These are phyloP conservation scores for Tanypteryx hageni DNA, from an alignment of 2,888 invertebrate species.

Conservation along the genomic window DNA sequence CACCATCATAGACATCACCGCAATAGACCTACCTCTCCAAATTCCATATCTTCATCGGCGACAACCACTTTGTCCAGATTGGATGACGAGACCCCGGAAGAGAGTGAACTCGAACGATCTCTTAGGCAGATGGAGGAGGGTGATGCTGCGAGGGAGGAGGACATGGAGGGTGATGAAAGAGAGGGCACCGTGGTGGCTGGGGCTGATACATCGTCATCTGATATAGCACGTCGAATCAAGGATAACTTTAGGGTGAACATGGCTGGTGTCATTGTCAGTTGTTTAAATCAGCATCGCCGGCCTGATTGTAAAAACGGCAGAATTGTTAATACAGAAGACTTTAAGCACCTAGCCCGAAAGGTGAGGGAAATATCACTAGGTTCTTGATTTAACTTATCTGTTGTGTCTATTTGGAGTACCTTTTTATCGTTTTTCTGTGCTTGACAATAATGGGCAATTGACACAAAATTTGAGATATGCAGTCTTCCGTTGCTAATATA, in stretches of 20 bases:
- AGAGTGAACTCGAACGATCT: slow-evolving; percentile 74
- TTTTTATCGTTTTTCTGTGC: too few relatives aligned
- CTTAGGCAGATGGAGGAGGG: slow-evolving; percentile 75
- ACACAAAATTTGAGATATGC: too few relatives aligned
- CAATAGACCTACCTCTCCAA: slow-evolving; percentile 40
- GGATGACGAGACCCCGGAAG: background rate
- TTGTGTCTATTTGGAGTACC: too few relatives aligned
- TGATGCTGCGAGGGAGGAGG: slow-evolving; percentile 69
- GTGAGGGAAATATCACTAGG: slow-evolving; percentile 75
- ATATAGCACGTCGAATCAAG: slow-evolving; percentile 81
- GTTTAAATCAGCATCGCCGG: slow-evolving; percentile 92
- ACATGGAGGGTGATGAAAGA: slow-evolving; percentile 37
- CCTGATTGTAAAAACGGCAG: slow-evolving; percentile 89
- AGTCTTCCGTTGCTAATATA: too few relatives aligned
- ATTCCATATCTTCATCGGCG: background rate
- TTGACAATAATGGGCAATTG: too few relatives aligned
- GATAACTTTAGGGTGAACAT: slow-evolving; percentile 88
- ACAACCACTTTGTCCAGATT: background rate
- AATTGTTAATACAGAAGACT: slow-evolving; percentile 93
- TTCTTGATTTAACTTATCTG: too few relatives aligned
- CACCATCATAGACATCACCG: slow-evolving; percentile 54
- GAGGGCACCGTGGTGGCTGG: slow-evolving; percentile 50
- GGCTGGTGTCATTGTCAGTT: slow-evolving; percentile 87
- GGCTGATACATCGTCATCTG: slow-evolving; percentile 51
- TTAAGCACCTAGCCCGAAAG: slow-evolving; percentile 96